Evolutionary conservation across 2,888 invertebrate genomes (phyloP).

Genomic region (Drosophila phalerata): DNA sequence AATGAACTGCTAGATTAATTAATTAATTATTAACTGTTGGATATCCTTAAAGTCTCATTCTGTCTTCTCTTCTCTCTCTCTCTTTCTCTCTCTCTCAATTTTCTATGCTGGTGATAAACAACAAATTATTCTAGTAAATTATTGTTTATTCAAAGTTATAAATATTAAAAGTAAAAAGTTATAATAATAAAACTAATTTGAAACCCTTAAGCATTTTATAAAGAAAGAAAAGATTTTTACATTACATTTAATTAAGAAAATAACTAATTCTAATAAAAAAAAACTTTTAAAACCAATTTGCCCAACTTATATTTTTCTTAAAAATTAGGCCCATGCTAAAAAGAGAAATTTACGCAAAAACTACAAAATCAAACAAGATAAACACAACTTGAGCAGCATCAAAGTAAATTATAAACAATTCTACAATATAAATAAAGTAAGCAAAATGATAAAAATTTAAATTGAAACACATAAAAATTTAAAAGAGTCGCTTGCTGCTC

Average conservation of each 20-base stretch:
- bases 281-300: too few relatives aligned
- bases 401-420: constrained; percentile 16
- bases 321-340: not conserved
- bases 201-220: too few relatives aligned
- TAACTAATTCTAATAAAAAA: too few relatives aligned
- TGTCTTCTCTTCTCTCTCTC: not conserved
- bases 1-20: constrained; percentile 14
- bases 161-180: too few relatives aligned
- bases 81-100: not conserved
- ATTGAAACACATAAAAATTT: not conserved
- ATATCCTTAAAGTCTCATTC: not conserved
- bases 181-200: too few relatives aligned
- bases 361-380: constrained; percentile 6
- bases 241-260: too few relatives aligned
- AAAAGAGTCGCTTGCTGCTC: not conserved
- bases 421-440: constrained; percentile 45
- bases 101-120: too few relatives aligned
- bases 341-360: not conserved
- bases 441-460: constrained; percentile 4
- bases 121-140: too few relatives aligned
- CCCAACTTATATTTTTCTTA: too few relatives aligned
- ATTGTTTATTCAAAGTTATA: too few relatives aligned
- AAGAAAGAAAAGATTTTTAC: too few relatives aligned
- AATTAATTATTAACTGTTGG: constrained; percentile 13
- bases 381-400: constrained; percentile 6